Conservation (phyloP, 2,797 vertebrate genomes). For the Gastrophryne carolinensis region DNA sequence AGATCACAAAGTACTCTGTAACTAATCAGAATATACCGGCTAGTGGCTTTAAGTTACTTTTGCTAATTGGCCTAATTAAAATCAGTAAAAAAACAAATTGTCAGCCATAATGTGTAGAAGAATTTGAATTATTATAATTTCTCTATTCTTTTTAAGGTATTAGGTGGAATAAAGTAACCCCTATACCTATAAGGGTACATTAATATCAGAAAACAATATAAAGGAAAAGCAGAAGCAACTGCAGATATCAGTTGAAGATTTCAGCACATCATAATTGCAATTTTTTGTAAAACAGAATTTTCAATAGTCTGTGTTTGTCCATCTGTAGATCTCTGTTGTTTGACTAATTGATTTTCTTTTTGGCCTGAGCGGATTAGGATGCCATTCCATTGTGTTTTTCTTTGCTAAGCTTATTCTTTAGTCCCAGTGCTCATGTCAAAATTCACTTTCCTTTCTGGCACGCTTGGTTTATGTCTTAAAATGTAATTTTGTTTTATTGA, state of each 20-base stretch:
- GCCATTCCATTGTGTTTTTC: conserved; percentile 29
- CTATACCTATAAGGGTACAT: neutral
- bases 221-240: neutral
- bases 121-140: too few relatives aligned
- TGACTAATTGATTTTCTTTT: conserved; percentile 38
- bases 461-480: neutral
- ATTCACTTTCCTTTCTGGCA: conserved; percentile 1
- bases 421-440: conserved; percentile 1
- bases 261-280: neutral
- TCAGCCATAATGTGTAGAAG: too few relatives aligned
- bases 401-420: conserved; percentile 12
- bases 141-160: too few relatives aligned
- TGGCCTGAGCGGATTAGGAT: conserved; percentile 31
- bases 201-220: neutral
- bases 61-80: too few relatives aligned
- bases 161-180: neutral
- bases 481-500: neutral
- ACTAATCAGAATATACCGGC: too few relatives aligned
- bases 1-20: too few relatives aligned
- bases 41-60: too few relatives aligned
- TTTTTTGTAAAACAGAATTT: neutral
- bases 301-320: conserved; percentile 14
- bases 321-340: conserved; percentile 14
- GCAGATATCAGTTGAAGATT: conserved; percentile 9
- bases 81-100: too few relatives aligned